Conservation (phyloP, 2,113 vertebrate species). For the Percina caprodes region DNA sequence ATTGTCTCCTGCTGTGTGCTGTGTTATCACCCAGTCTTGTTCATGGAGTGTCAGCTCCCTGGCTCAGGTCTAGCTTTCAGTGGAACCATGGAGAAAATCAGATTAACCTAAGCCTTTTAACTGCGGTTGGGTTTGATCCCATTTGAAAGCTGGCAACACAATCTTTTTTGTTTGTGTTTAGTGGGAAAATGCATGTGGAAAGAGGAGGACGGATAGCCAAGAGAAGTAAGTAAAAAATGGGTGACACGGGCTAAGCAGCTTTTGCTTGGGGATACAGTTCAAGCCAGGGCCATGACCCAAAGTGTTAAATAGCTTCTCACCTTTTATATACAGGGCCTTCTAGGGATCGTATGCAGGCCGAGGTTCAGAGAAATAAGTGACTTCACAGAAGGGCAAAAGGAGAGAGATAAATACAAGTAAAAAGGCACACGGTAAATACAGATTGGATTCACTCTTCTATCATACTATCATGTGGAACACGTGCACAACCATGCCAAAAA, state of each 20-base stretch:
- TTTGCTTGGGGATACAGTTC: slow-evolving; percentile 66
- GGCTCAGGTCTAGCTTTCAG: slow-evolving; percentile 69
- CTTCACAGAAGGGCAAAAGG: not conserved
- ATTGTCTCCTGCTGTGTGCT: slow-evolving; percentile 60
- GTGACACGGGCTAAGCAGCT: slow-evolving; percentile 70
- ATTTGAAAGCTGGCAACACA: slow-evolving; percentile 77
- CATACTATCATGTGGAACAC: slow-evolving; percentile 11
- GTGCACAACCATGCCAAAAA: slow-evolving; percentile 4
- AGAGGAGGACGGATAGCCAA: slow-evolving; percentile 23
- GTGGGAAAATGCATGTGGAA: slow-evolving; percentile 57
- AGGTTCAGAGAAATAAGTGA: slow-evolving; percentile 12
- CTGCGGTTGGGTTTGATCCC: slow-evolving; percentile 76
- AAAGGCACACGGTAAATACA: not conserved
- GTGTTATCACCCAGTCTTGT: slow-evolving; percentile 57
- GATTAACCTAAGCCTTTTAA: slow-evolving; percentile 82
- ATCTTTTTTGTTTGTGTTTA: slow-evolving; percentile 74
- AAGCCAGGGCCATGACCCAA: slow-evolving; percentile 50
- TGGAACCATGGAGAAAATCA: slow-evolving; percentile 78
- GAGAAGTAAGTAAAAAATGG: slow-evolving; percentile 62
- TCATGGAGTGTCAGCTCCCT: slow-evolving; percentile 51
- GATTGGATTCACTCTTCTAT: not conserved
- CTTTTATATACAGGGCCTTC: slow-evolving; percentile 36
- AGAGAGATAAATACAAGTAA: not conserved
- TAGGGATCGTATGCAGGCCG: not conserved
- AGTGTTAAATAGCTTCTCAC: slow-evolving; percentile 57